Evolutionary conservation across 1,140 invertebrate species (phyloP), one percentile per base, ranked within the genome.

Genomic region (Panagrolaimus sp.): DNA sequence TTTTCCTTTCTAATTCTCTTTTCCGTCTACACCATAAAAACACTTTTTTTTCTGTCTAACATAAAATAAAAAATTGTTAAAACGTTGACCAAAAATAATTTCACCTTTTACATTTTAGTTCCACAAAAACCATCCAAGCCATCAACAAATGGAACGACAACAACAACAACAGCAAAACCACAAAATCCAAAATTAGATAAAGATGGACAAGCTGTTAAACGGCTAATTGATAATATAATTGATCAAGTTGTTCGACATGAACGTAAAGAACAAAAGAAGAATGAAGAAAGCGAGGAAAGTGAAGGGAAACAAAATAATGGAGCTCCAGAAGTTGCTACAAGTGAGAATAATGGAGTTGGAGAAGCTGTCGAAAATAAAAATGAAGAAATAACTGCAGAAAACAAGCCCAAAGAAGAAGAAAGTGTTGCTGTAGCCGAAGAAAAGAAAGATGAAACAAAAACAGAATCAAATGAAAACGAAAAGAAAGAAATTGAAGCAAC

Each of bases 201-300:
- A 11, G 51, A 11, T 11, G 51, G 27, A 57, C 51, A 27, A 25
- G 13, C 51, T 11, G 27, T 57, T 13, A 57, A 57, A 57, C 20
- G 20, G 1, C n/a, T 57, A 25, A 8, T 57, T 20, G 51, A 57
- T 13, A 57, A 57, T 27, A 57, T 57, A 2, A 57, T 57, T 57
- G 51, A 57, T 57, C 20, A 57, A 27, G 51, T 57, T 16, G 51
- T 57, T 20, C 20, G 20, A 27, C 51, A 57, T 1, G 51, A 57
- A n/a, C 20, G 27, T 1, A 57, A 57, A 13, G 51, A 57, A 11
- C 51, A 57, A 27, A 27, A 57, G 51, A 57, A 27, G 9, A n/a
- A 11, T 23, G 51, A 57, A 57, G 51, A 25, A 16, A n/a, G n/a
- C n/a, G 51, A 5, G 0, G 11, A 20, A 20, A 16, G 20, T 0